Conservation (phyloP, 1,140 invertebrate species). For the Orchesella cincta region DNA sequence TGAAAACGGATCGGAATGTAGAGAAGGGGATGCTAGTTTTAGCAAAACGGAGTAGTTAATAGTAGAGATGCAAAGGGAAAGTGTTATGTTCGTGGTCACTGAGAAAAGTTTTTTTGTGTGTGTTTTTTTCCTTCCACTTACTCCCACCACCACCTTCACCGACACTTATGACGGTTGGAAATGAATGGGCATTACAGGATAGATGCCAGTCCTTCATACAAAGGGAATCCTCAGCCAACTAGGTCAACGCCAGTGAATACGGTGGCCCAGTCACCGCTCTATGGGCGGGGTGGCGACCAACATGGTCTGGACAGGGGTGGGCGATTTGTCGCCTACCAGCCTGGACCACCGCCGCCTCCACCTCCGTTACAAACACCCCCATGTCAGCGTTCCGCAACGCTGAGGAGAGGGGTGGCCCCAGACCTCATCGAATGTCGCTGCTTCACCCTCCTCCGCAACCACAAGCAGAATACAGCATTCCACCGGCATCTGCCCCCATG, state of each 20-base stretch:
- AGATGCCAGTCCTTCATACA: constrained; percentile 29
- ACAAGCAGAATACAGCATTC: constrained; percentile 43
- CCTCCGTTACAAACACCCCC: neutral
- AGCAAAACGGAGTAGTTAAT: too few relatives aligned
- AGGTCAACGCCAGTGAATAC: constrained; percentile 22
- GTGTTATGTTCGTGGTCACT: too few relatives aligned
- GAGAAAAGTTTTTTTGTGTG: too few relatives aligned
- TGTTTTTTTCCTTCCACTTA: too few relatives aligned
- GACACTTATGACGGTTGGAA: too few relatives aligned
- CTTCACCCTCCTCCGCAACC: constrained; percentile 45
- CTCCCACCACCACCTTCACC: too few relatives aligned
- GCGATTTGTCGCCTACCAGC: constrained; percentile 38
- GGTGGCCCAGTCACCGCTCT: neutral
- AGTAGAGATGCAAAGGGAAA: too few relatives aligned
- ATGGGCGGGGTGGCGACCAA: constrained; percentile 8
- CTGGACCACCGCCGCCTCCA: constrained; percentile 22
- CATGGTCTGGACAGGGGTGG: constrained; percentile 28
- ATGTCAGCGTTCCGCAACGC: constrained; percentile 42
- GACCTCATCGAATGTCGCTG: constrained; percentile 42
- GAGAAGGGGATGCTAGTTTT: too few relatives aligned
- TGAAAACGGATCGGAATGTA: too few relatives aligned
- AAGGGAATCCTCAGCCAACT: constrained; percentile 21
- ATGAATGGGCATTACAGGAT: too few relatives aligned
- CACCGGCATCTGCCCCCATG: constrained; percentile 36
- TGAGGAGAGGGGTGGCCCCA: constrained; percentile 42